phyloP scores from a whole-genome alignment of 2,797 vertebrate genomes.

The Intellagama lesueurii region DNA sequence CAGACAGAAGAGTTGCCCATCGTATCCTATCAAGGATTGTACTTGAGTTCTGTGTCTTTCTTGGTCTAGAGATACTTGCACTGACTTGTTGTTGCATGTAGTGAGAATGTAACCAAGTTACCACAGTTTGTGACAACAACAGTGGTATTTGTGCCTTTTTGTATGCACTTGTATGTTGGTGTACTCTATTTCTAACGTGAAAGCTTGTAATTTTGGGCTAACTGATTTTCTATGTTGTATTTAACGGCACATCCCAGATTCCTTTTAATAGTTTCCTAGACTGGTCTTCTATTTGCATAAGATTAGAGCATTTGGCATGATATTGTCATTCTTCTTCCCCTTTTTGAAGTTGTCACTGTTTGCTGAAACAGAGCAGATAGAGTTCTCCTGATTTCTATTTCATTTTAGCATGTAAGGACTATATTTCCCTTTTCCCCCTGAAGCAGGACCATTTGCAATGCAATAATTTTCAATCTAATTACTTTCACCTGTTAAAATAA shows the following conservation, averaged over 20 bases:
- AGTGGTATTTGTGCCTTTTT: background rate
- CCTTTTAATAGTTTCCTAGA: background rate
- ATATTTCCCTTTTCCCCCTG: slow-evolving; percentile 59
- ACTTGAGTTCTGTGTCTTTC: too few relatives aligned
- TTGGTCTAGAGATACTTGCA: background rate
- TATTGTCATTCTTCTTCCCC: slow-evolving; percentile 44
- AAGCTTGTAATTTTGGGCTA: slow-evolving; percentile 30
- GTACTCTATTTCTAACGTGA: slow-evolving; percentile 28
- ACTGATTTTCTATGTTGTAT: background rate
- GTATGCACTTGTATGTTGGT: background rate
- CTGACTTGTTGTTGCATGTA: background rate
- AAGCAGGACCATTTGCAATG: slow-evolving; percentile 52
- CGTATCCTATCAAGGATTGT: background rate
- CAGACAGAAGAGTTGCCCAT: background rate
- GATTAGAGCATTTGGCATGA: slow-evolving; percentile 16
- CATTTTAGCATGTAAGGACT: slow-evolving; percentile 61
- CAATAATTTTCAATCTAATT: slow-evolving; percentile 74
- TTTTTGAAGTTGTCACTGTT: slow-evolving; percentile 51
- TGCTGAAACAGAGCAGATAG: slow-evolving; percentile 61
- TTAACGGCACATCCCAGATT: background rate
- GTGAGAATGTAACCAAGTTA: background rate
- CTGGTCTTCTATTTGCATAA: background rate
- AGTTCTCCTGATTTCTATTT: slow-evolving; percentile 58
- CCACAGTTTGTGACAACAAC: background rate
- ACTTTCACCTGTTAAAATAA: slow-evolving; percentile 82